phyloP scores from a whole-genome alignment of 2,113 vertebrate species.

The Illadopsis cleaveri region DNA sequence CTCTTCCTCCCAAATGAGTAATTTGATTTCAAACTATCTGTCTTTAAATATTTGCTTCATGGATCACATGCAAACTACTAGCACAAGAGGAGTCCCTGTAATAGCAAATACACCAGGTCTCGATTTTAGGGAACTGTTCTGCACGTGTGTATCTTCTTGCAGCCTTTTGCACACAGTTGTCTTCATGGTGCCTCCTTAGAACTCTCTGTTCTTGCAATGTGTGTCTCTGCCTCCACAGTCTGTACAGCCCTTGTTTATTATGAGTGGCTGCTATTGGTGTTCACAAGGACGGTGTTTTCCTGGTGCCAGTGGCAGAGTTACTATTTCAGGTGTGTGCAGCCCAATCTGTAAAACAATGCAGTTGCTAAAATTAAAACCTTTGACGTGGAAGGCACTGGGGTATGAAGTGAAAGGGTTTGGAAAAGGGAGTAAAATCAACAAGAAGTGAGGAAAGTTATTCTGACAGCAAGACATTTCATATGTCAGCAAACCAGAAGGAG shows the following conservation, averaged over 20 bases:
- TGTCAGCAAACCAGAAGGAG: constrained; percentile 54
- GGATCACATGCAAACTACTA: background rate
- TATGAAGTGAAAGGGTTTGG: background rate
- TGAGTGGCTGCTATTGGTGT: background rate
- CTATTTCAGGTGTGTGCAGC: background rate
- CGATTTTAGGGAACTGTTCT: background rate
- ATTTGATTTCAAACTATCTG: background rate
- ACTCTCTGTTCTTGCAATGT: background rate
- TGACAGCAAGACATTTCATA: constrained; percentile 50
- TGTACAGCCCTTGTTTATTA: background rate
- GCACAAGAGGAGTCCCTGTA: background rate
- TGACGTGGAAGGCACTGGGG: background rate
- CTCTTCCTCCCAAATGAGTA: background rate
- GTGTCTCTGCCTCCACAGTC: background rate
- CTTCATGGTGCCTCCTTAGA: background rate
- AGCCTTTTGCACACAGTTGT: background rate
- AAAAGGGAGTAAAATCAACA: constrained; percentile 26
- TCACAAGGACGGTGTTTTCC: background rate
- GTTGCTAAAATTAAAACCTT: background rate
- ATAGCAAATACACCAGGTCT: background rate
- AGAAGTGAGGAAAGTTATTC: constrained; percentile 32
- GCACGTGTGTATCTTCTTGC: background rate
- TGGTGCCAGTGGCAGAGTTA: background rate
- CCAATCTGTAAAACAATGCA: background rate
- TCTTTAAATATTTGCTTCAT: background rate